A percentile compares a stretch with the other conserved stretches of the same genome.
Conservation (phyloP, 2,797 vertebrate genomes). For the Parotocinclus haroldoi region DNA sequence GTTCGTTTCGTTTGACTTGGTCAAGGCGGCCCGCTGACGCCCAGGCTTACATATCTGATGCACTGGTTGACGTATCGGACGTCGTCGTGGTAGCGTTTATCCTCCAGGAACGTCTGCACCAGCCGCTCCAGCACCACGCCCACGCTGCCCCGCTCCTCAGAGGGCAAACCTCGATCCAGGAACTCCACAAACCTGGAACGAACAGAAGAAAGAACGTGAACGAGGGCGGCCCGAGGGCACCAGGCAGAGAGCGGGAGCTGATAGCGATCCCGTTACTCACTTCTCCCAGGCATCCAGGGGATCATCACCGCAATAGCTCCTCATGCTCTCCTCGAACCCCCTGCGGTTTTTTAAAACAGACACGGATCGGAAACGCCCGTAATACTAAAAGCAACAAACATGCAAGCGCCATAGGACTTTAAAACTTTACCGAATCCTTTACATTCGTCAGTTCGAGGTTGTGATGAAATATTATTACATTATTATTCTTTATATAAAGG, state of each 20-base stretch:
- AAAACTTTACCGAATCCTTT: no score
- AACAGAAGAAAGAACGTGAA: neutral
- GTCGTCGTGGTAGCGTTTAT: constrained; percentile 77
- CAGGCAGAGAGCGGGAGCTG: no score
- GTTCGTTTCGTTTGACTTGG: no score
- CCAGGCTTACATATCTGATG: constrained; percentile 82
- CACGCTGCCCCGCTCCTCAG: constrained; percentile 52
- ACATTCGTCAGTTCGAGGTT: no score
- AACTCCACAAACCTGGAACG: constrained; percentile 75
- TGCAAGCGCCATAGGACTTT: no score
- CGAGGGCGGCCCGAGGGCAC: neutral
- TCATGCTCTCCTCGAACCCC: constrained; percentile 67
- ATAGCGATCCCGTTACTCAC: constrained; percentile 63
- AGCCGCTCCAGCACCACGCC: constrained; percentile 74
- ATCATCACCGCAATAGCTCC: constrained; percentile 67
- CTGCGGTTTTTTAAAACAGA: constrained; percentile 51
- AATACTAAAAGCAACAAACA: no score
- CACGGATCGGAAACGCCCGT: no score
- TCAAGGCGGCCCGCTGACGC: no score
- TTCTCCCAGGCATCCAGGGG: constrained; percentile 79
- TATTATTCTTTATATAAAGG: no score
- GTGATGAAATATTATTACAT: no score
- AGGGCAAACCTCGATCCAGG: constrained; percentile 67
- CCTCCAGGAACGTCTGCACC: constrained; percentile 73
- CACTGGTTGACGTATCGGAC: constrained; percentile 79